phyloP scores from a whole-genome alignment of 1,140 invertebrate genomes.

The Oryzaephilus surinamensis region DNA sequence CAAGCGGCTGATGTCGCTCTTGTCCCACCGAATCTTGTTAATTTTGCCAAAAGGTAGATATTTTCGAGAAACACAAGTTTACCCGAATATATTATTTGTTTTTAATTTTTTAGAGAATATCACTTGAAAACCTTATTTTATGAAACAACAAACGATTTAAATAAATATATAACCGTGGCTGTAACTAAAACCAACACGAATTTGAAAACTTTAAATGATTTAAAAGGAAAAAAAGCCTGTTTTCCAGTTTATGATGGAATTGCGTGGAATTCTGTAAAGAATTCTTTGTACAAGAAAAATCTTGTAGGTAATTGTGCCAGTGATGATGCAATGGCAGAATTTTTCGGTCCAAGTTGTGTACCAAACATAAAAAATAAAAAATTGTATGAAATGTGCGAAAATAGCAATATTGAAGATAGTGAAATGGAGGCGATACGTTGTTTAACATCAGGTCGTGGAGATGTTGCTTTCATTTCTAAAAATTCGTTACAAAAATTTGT shows the following conservation, averaged over 20 bases:
- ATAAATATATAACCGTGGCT: slow-evolving; percentile 54
- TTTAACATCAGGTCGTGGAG: slow-evolving; percentile 62
- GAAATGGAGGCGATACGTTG: slow-evolving; percentile 49
- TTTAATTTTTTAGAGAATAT: slow-evolving; percentile 45
- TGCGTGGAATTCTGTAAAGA: slow-evolving; percentile 50
- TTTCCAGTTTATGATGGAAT: slow-evolving; percentile 55
- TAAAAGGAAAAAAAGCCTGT: slow-evolving; percentile 57
- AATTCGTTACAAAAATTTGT: slow-evolving; percentile 56
- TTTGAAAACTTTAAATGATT: slow-evolving; percentile 46
- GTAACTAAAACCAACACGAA: slow-evolving; percentile 53
- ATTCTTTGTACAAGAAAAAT: slow-evolving; percentile 43
- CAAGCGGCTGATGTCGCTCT: slow-evolving; percentile 53
- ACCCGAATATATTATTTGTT: slow-evolving; percentile 24
- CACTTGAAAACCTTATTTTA: slow-evolving; percentile 54
- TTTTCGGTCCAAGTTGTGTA: slow-evolving; percentile 52
- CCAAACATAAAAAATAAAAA: no score
- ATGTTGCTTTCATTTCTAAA: slow-evolving; percentile 77
- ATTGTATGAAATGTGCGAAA: no score
- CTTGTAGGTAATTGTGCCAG: slow-evolving; percentile 36
- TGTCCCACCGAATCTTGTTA: slow-evolving; percentile 47
- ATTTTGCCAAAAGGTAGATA: slow-evolving; percentile 35
- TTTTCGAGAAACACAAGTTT: background rate
- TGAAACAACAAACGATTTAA: slow-evolving; percentile 48
- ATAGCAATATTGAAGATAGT: no score
- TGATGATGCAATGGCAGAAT: slow-evolving; percentile 39